Conservation (phyloP, 1,140 invertebrate species). For the Yoshiicerus persimilis region DNA sequence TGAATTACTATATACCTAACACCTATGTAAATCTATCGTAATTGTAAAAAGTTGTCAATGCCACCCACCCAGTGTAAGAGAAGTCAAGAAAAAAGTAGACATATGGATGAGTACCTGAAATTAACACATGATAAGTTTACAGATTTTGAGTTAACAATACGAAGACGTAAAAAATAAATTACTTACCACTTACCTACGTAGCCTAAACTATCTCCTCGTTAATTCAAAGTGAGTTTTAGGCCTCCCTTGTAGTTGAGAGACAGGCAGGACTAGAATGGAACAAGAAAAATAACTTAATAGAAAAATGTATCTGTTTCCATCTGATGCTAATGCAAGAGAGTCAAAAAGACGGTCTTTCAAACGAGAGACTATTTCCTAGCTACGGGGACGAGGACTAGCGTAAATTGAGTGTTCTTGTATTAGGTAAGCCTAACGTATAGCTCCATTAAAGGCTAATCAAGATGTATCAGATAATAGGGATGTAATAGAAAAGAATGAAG, state of each 20-base stretch:
- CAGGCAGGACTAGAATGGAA: not conserved
- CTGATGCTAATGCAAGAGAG: not conserved
- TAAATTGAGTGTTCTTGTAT: not conserved
- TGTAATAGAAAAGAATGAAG: not conserved
- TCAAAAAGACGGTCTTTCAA: not conserved
- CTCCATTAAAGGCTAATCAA: not conserved
- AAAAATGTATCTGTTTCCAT: not conserved
- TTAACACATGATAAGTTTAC: too few species aligned
- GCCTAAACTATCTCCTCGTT: not conserved
- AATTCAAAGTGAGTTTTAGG: not conserved
- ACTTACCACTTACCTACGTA: not conserved
- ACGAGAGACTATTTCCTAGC: not conserved
- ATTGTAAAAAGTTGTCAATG: too few species aligned
- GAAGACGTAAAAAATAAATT: not conserved
- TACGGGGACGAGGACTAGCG: not conserved
- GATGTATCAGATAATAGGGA: not conserved
- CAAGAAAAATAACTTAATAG: not conserved
- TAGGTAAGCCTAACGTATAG: not conserved
- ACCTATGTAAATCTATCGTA: too few species aligned
- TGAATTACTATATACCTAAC: too few species aligned
- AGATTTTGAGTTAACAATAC: too few species aligned
- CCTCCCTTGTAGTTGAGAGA: not conserved
- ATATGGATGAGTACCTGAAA: not conserved
- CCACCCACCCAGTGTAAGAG: too few species aligned
- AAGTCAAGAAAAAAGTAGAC: too few species aligned